Percentiles rank a stretch among this genome's conserved stretches.
Evolutionary conservation across 1,140 invertebrate genomes (phyloP).

Genomic region (Drosophila insularis): DNA sequence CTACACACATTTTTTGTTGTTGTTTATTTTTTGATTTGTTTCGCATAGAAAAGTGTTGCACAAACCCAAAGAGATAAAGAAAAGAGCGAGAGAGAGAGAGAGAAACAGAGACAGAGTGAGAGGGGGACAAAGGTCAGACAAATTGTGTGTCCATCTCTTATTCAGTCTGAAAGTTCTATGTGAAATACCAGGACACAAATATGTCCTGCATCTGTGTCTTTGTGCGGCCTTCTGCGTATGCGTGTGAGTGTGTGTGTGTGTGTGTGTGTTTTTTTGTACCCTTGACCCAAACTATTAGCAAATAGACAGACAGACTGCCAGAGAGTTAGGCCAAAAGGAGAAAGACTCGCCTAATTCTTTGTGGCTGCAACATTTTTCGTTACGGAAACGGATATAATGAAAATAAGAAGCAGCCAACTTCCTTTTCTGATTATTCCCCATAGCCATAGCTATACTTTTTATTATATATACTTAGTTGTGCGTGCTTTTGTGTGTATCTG

Average conservation of each 20-base stretch:
- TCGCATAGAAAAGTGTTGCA: slow-evolving; percentile 15
- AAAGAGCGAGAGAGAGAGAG: background rate
- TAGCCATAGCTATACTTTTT: background rate
- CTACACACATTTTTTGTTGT: slow-evolving; percentile 17
- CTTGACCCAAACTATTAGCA: slow-evolving; percentile 55
- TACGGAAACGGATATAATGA: slow-evolving; percentile 9
- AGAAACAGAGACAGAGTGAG: background rate
- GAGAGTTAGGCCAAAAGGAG: slow-evolving; percentile 3
- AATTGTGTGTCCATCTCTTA: background rate
- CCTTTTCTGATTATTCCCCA: background rate
- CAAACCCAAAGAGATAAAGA: background rate
- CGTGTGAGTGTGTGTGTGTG: slow-evolving; percentile 27
- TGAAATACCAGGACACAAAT: slow-evolving; percentile 22
- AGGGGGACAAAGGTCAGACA: slow-evolving; percentile 18
- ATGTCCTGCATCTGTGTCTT: slow-evolving; percentile 35
- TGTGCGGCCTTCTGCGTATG: slow-evolving; percentile 7
- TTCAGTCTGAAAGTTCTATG: slow-evolving; percentile 9
- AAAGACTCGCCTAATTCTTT: background rate
- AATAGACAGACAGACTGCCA: slow-evolving; percentile 30
- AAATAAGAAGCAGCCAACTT: background rate
- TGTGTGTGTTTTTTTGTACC: slow-evolving; percentile 29
- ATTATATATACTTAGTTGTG: slow-evolving; percentile 2
- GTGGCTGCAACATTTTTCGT: slow-evolving; percentile 13
- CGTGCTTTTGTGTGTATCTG: slow-evolving; percentile 8
- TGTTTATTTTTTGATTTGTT: background rate